A percentile compares a stretch with the other conserved stretches of the same genome.
These are phyloP conservation scores for Aix galericulata DNA, from an alignment of 2,113 vertebrate genomes.

Conservation along the genomic window DNA sequence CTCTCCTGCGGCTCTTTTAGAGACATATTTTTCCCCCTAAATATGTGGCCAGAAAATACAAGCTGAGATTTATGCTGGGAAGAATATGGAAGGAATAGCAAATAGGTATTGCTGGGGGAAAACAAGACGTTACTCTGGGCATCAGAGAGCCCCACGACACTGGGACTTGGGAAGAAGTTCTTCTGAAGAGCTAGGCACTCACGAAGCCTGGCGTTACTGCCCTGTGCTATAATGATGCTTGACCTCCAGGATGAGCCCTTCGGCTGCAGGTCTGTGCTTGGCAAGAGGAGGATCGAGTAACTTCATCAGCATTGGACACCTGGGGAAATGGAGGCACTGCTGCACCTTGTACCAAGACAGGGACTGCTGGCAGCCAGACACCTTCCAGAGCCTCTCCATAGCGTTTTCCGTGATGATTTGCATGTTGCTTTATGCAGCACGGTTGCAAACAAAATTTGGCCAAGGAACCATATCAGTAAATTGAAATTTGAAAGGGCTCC, in stretches of 20 bases:
- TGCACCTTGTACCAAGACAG: background rate
- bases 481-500: background rate
- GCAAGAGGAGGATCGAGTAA: too few species aligned
- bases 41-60: background rate
- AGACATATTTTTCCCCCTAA: background rate
- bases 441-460: background rate
- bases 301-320: background rate
- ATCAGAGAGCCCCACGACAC: background rate
- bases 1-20: constrained; percentile 17
- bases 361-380: background rate
- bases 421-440: background rate
- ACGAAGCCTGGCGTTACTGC: background rate
- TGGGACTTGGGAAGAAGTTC: background rate
- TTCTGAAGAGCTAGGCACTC: background rate
- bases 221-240: accelerated
- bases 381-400: background rate
- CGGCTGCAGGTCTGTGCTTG: background rate
- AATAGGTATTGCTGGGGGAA: background rate
- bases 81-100: background rate
- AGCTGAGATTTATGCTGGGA: background rate
- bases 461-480: background rate
- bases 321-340: background rate
- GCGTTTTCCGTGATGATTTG: background rate
- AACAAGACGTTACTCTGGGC: background rate
- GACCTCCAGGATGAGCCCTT: background rate